These are phyloP conservation scores for Eulemur rufifrons DNA, from an alignment of 2,113 vertebrate species.

Conservation along the genomic window DNA sequence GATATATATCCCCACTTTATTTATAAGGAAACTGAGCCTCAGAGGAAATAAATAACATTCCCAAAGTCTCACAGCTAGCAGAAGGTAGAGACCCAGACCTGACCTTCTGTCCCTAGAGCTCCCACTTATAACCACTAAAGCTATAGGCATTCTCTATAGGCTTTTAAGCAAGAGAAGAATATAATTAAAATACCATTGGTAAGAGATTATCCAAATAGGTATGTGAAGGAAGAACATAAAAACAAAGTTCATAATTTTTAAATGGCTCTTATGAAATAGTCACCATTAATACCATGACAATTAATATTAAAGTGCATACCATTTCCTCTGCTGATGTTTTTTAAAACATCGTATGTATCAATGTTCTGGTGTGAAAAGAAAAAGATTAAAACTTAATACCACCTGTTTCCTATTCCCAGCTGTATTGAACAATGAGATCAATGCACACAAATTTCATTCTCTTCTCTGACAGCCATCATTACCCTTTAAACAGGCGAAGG, in stretches of 20 bases:
- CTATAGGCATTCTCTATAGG: not conserved
- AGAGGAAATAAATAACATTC: constrained; percentile 13
- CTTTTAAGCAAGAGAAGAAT: constrained; percentile 17
- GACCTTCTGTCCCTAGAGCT: not conserved
- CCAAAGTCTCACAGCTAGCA: constrained; percentile 7
- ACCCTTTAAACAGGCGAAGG: not conserved
- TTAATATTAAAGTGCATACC: not conserved
- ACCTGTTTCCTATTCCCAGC: not conserved
- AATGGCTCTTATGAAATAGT: not conserved
- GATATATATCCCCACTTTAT: not conserved
- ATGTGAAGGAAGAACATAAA: constrained; percentile 12
- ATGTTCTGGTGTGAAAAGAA: not conserved
- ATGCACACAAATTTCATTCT: not conserved
- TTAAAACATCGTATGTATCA: not conserved
- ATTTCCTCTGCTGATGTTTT: not conserved
- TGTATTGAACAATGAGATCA: not conserved
- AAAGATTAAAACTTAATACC: constrained; percentile 20
- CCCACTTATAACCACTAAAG: not conserved
- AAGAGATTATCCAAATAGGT: not conserved
- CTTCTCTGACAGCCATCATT: not conserved
- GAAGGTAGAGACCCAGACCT: not conserved
- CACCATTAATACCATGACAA: not conserved
- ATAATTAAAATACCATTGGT: not conserved
- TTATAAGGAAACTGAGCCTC: not conserved
- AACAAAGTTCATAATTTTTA: not conserved